These are phyloP conservation scores for Hypomesus transpacificus DNA, from an alignment of 2,113 vertebrate genomes.

Conservation along the genomic window DNA sequence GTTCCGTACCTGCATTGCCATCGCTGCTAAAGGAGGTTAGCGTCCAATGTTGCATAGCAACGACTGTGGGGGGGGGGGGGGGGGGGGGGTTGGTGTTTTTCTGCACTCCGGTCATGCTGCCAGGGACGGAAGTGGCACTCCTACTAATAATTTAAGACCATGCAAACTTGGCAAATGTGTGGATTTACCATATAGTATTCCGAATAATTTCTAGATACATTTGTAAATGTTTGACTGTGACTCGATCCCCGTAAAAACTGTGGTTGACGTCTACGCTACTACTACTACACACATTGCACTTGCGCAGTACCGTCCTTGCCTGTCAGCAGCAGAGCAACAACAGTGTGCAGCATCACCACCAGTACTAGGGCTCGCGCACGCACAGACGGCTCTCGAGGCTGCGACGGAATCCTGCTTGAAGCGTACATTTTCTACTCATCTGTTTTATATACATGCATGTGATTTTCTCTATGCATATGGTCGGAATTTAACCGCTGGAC, in stretches of 20 bases:
- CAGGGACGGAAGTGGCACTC: no score
- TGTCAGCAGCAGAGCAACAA: slow-evolving; percentile 37
- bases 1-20: no score
- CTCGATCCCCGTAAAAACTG: not conserved
- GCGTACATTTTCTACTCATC: slow-evolving; percentile 31
- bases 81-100: no score
- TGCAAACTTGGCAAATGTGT: no score
- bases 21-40: no score
- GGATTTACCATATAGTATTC: no score
- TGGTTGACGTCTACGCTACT: not conserved
- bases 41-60: no score
- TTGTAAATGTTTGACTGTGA: no score
- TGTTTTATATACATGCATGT: slow-evolving; percentile 20
- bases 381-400: slow-evolving; percentile 42
- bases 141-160: no score
- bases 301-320: slow-evolving; percentile 61
- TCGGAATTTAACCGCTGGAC: slow-evolving; percentile 11
- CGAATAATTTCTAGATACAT: no score
- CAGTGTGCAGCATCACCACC: not conserved
- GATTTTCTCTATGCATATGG: not conserved
- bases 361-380: slow-evolving; percentile 31
- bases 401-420: slow-evolving; percentile 49
- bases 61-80: no score
- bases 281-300: slow-evolving; percentile 64
- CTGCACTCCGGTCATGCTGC: no score